A percentile compares a stretch with the other conserved stretches of the same genome.
Evolutionary conservation across 2,888 invertebrate genomes (phyloP).

Genomic region (Acleris emargana): DNA sequence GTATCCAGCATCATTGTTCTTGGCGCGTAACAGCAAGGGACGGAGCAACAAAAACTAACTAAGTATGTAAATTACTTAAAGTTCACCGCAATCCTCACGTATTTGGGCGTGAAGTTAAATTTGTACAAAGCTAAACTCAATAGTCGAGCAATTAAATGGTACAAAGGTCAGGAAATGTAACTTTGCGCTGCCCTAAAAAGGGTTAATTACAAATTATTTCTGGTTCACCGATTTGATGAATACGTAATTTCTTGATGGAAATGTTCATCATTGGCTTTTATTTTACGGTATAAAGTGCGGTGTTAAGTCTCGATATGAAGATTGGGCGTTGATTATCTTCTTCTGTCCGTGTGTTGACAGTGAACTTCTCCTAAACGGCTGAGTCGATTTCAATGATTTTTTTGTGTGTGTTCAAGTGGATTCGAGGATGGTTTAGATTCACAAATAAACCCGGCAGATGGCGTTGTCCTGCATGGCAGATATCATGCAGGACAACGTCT

Average conservation of each 20-base stretch:
- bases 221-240: slow-evolving; percentile 19
- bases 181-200: slow-evolving; percentile 26
- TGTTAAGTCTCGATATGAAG: too few relatives aligned
- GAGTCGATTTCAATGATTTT: too few relatives aligned
- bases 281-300: too few relatives aligned
- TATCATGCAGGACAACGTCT: too few relatives aligned
- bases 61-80: slow-evolving; percentile 29
- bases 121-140: slow-evolving; percentile 23
- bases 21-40: background rate
- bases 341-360: too few relatives aligned
- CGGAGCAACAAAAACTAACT: slow-evolving; percentile 13
- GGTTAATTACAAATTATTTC: slow-evolving; percentile 25
- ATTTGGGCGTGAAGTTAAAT: slow-evolving; percentile 26
- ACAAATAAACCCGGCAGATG: too few relatives aligned
- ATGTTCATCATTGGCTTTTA: background rate
- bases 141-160: slow-evolving; percentile 29
- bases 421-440: too few relatives aligned
- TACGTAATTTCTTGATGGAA: slow-evolving; percentile 9
- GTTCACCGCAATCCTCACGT: slow-evolving; percentile 18
- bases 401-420: too few relatives aligned
- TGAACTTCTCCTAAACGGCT: too few relatives aligned
- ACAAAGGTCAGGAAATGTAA: slow-evolving; percentile 24
- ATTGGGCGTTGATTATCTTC: too few relatives aligned
- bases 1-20: background rate
- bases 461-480: too few relatives aligned